Base-by-base conservation (phyloP, 2,113 vertebrate species). In the Lepus americanus region DNA sequence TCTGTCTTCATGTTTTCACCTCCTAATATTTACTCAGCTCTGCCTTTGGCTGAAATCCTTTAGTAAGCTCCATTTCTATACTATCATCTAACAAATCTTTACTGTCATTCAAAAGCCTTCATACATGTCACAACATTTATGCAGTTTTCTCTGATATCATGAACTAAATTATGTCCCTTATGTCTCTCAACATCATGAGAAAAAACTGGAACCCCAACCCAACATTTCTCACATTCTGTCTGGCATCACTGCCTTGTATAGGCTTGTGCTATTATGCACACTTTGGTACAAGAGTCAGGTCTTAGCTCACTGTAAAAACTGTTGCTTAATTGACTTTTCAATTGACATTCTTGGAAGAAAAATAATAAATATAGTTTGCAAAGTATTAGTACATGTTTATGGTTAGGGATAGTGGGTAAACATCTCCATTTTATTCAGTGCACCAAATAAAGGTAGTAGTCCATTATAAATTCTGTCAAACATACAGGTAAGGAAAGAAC, bases 61-160 rank as follows among this genome's bases (percentile, higher is more conserved):
- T 33, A 74, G 25, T 89, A 27, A 74, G 70, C 27, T 83, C 29
- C n/a, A n/a, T 4, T 36, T 89, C 63, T 69, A 44, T 89, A n/a
- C 6, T 22, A 69, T 17, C 44, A 51, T 64, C 16, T 78, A 92
- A 89, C 9, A 69, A 87, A 82, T 23, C 27, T 61, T 87, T 70
- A 51, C 66, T 94, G 59, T 90, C 84, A 83, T 67, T 94, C 74
- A 74, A 86, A 94, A 94, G 20, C 5, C 31, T 88, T 22, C 17
- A 25, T 14, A 79, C 0, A 27, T 17, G 6, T 81, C 55, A 95
- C 29, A 73, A 87, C 19, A 72, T 90, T 84, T 69, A 39, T 31
- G 9, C 4, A 67, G 20, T 59, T 92, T 70, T 19, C 39, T 39
- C 31, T 92, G 44, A 87, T 73, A 61, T 49, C 33, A 44, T 92